A percentile compares a stretch with the other conserved stretches of the same genome.
Conservation (phyloP, 2,888 invertebrate genomes). For the Ophraella communa region DNA sequence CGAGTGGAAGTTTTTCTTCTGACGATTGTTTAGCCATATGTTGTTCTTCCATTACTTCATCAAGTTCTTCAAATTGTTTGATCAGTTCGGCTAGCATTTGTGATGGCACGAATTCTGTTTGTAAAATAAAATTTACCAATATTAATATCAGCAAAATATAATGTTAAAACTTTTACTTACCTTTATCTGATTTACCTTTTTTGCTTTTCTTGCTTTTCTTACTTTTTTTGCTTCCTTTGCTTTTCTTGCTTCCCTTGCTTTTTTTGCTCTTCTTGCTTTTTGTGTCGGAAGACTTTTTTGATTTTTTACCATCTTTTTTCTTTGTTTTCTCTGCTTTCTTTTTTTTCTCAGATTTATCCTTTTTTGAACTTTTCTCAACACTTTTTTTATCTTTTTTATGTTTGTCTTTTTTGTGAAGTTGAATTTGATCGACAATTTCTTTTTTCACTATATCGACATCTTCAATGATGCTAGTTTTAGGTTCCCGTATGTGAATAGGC, state of each 20-base stretch:
- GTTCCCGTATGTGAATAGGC: neutral
- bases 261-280: neutral
- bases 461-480: neutral
- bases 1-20: neutral
- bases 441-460: neutral
- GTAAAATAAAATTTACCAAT: neutral
- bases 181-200: neutral
- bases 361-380: conserved; percentile 1
- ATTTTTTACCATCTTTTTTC: conserved; percentile 22
- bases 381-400: neutral
- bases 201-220: no score
- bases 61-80: conserved; percentile 37
- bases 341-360: conserved; percentile 17
- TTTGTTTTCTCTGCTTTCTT: conserved; percentile 21
- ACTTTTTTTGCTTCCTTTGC: neutral
- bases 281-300: neutral
- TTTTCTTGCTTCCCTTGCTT: neutral
- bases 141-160: no score
- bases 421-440: neutral
- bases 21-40: conserved; percentile 20
- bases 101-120: conserved; percentile 28
- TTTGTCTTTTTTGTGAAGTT: neutral
- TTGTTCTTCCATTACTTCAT: conserved; percentile 38
- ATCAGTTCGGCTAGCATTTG: conserved; percentile 33
- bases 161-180: no score